Percentiles rank a stretch among this genome's conserved stretches.
Conservation (phyloP, 2,888 invertebrate species). For the Cheilosia vulpina region DNA sequence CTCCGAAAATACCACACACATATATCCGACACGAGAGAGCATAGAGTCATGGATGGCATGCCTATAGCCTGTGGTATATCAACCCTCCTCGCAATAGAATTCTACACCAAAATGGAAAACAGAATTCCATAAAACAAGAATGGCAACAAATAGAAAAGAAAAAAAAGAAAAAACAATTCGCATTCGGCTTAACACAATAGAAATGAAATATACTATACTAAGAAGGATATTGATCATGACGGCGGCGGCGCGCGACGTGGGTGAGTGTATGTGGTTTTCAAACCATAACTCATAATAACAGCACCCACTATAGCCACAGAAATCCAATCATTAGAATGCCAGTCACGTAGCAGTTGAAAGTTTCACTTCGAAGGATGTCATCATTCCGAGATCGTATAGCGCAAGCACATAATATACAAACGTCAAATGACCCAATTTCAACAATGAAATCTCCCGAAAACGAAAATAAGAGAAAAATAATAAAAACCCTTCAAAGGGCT, state of each 20-base stretch:
- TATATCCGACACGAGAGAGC: not conserved
- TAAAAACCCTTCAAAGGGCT: conserved; percentile 54
- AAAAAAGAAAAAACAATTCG: conserved; percentile 18
- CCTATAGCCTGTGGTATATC: conserved; percentile 7
- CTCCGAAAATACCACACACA: conserved; percentile 8
- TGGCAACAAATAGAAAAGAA: conserved; percentile 32
- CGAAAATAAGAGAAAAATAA: conserved; percentile 28
- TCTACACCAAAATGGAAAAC: conserved; percentile 47
- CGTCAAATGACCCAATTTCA: conserved; percentile 74
- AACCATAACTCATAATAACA: conserved; percentile 72
- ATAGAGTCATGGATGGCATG: conserved; percentile 10
- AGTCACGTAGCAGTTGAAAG: conserved; percentile 73
- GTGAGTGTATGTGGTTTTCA: conserved; percentile 54
- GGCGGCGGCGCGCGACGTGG: conserved; percentile 1
- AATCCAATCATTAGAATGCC: conserved; percentile 67
- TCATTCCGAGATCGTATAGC: conserved; percentile 48
- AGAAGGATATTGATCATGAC: conserved; percentile 63
- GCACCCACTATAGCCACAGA: conserved; percentile 24
- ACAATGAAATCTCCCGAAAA: conserved; percentile 60
- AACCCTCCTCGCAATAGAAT: conserved; percentile 28
- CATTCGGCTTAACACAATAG: conserved; percentile 64
- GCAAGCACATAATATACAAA: conserved; percentile 47
- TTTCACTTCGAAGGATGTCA: conserved; percentile 72
- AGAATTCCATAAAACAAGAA: conserved; percentile 38
- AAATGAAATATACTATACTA: conserved; percentile 54